Conservation (phyloP, 2,113 vertebrate genomes). For the Lipophrys pholis region DNA sequence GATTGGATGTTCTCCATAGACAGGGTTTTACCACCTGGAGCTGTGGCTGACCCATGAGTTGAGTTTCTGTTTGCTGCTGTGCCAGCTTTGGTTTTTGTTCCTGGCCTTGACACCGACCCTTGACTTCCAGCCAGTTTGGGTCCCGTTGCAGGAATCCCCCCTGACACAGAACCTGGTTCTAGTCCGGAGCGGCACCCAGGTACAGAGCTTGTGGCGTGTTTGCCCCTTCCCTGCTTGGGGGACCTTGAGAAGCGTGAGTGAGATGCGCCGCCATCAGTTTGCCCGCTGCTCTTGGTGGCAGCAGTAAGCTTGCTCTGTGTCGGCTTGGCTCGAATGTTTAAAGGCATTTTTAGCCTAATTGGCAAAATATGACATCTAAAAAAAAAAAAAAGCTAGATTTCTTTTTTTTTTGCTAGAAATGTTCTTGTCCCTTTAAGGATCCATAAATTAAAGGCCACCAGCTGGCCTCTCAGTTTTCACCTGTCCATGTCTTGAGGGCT, state of each 20-base stretch:
- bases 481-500: conserved; percentile 48
- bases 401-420: conserved; percentile 1
- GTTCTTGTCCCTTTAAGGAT: conserved; percentile 40
- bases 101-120: conserved; percentile 34
- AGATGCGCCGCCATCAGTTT: conserved; percentile 87
- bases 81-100: conserved; percentile 56
- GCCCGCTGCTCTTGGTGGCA: conserved; percentile 87
- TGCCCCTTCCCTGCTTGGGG: conserved; percentile 77
- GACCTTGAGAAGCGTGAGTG: conserved; percentile 91
- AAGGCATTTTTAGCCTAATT: conserved; percentile 70
- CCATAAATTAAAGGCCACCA: conserved; percentile 52
- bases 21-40: conserved; percentile 89
- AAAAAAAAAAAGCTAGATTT: conserved; percentile 33
- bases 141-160: conserved; percentile 65
- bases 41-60: conserved; percentile 61
- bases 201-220: conserved; percentile 58
- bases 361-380: conserved; percentile 36
- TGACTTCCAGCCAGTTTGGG: conserved; percentile 51
- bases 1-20: conserved; percentile 99
- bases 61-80: conserved; percentile 45
- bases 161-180: conserved; percentile 75
- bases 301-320: conserved; percentile 85
- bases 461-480: conserved; percentile 53
- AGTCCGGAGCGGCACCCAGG: conserved; percentile 75
- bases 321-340: conserved; percentile 76